Evolutionary conservation across 2,888 invertebrate species (phyloP).

Genomic region (Ditylenchus weischeri): DNA sequence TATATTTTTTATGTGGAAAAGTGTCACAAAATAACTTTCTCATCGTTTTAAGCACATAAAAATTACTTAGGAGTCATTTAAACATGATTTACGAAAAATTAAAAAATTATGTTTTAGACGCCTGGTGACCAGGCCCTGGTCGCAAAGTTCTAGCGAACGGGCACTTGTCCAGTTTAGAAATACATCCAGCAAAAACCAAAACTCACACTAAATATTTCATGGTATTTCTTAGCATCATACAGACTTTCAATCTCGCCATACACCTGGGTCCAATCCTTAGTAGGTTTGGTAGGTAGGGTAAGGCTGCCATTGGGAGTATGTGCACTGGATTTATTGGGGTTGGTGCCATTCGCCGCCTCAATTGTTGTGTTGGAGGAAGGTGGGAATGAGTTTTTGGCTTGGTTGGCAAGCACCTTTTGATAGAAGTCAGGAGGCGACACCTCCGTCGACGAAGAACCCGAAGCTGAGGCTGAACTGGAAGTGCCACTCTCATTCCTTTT

Average conservation of each 20-base stretch:
- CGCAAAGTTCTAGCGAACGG: too few species aligned
- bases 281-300: constrained; percentile 40
- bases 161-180: too few species aligned
- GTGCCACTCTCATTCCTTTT: constrained; percentile 6
- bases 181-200: not conserved
- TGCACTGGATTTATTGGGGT: too few species aligned
- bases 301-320: constrained; percentile 16
- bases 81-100: too few species aligned
- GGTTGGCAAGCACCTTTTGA: constrained; percentile 5
- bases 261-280: constrained; percentile 45
- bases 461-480: not conserved
- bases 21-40: too few species aligned
- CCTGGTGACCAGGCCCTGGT: too few species aligned
- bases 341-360: not conserved
- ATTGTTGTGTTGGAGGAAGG: not conserved
- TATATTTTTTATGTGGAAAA: too few species aligned
- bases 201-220: constrained; percentile 20
- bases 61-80: too few species aligned
- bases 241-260: constrained; percentile 28
- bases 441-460: constrained; percentile 6
- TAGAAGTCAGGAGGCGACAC: constrained; percentile 1
- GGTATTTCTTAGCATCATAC: constrained; percentile 23
- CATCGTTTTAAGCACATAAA: too few species aligned
- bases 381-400: not conserved
- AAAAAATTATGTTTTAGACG: too few species aligned